phyloP scores from a whole-genome alignment of 2,797 vertebrate species.

The Phataginus tricuspis region DNA sequence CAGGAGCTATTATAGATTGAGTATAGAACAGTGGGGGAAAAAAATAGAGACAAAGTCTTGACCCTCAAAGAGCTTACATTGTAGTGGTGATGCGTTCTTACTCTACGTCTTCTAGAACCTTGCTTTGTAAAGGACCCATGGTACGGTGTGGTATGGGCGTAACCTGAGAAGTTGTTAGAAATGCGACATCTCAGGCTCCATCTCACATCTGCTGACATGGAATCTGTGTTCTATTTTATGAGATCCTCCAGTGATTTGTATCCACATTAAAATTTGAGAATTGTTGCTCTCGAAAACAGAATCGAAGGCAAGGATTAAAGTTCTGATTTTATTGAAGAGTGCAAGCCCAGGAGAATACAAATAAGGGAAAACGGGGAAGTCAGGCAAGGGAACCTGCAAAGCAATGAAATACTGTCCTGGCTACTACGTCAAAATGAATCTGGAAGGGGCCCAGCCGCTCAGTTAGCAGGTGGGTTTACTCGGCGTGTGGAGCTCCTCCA shows the following conservation, averaged over 20 bases:
- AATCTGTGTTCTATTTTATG: constrained; percentile 39
- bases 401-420: neutral
- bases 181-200: neutral
- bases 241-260: neutral
- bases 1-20: neutral
- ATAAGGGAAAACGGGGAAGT: neutral
- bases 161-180: neutral
- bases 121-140: neutral
- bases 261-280: constrained; percentile 16
- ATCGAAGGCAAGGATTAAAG: neutral
- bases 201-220: neutral
- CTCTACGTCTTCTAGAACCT: neutral
- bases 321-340: constrained; percentile 15
- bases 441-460: neutral
- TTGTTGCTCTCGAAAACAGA: neutral
- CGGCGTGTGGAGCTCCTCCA: neutral
- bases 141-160: neutral
- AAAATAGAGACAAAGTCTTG: neutral
- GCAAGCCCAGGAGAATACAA: neutral
- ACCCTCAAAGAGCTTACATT: neutral
- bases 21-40: neutral
- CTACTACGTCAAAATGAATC: neutral
- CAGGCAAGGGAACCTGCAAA: neutral
- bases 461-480: neutral
- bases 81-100: neutral